Percentiles rank a stretch among this genome's conserved stretches.
Conservation (phyloP, 2,113 vertebrate species). For the Misgurnus anguillicaudatus region DNA sequence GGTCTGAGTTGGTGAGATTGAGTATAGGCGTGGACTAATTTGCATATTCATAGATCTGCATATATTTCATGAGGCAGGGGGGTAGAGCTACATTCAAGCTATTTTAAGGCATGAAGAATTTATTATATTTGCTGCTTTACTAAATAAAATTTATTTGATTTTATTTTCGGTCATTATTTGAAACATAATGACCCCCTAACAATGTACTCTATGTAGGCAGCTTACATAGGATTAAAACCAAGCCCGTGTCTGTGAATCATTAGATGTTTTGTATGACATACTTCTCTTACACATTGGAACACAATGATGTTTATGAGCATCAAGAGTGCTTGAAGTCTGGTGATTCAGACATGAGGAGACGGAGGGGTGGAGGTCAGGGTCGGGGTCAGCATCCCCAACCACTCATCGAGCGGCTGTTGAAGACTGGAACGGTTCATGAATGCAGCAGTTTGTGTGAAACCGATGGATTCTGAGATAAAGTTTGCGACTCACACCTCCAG, state of each 20-base stretch:
- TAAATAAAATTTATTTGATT: no score
- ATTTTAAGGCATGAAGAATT: no score
- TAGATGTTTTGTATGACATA: constrained; percentile 25
- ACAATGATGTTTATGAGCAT: constrained; percentile 18
- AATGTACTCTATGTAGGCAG: neutral
- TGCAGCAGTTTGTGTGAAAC: constrained; percentile 42
- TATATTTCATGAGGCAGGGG: no score
- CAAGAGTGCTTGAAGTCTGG: constrained; percentile 8
- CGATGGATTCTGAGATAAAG: constrained; percentile 50
- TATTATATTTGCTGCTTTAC: no score
- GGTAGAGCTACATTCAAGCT: no score
- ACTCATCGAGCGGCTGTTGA: constrained; percentile 40
- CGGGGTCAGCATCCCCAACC: constrained; percentile 20
- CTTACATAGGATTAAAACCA: neutral
- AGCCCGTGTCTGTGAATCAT: constrained; percentile 28
- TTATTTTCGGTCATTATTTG: no score
- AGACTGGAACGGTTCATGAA: constrained; percentile 42
- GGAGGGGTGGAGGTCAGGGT: constrained; percentile 3
- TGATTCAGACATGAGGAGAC: constrained; percentile 7
- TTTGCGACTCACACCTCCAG: constrained; percentile 28
- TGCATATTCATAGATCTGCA: no score
- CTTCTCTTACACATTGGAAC: neutral
- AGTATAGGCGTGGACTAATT: no score
- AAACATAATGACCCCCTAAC: neutral
- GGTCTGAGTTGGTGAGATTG: no score